A percentile compares a stretch with the other conserved stretches of the same genome.
Evolutionary conservation across 2,888 invertebrate genomes (phyloP).

Genomic region (Caenorhabditis sp.): DNA sequence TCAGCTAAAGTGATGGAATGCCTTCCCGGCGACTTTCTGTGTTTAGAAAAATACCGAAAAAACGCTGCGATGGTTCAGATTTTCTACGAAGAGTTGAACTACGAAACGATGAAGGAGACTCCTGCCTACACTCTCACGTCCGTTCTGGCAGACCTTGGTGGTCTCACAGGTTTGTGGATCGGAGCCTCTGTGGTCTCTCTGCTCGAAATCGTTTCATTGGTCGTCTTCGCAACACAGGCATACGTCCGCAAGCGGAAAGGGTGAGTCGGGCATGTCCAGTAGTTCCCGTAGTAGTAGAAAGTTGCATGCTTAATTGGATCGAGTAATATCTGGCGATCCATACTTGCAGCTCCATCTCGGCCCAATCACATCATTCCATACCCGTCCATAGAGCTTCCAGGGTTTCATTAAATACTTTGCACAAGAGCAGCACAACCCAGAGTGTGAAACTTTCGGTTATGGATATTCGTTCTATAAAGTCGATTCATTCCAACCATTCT

Average conservation of each 20-base stretch:
- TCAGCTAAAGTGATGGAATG: conserved; percentile 83
- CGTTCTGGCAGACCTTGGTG: conserved; percentile 81
- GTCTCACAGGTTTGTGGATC: conserved; percentile 82
- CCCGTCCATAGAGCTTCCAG: conserved; percentile 61
- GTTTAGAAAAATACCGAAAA: conserved; percentile 81
- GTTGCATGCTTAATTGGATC: conserved; percentile 39
- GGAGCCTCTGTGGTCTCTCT: conserved; percentile 81
- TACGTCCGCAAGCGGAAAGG: conserved; percentile 70
- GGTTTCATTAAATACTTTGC: conserved; percentile 57
- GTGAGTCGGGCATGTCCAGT: conserved; percentile 37
- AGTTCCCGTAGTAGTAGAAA: conserved; percentile 2
- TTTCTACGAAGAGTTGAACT: conserved; percentile 83
- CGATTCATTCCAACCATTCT: conserved; percentile 65
- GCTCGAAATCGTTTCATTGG: conserved; percentile 78
- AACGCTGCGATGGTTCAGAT: conserved; percentile 83
- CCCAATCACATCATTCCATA: conserved; percentile 62
- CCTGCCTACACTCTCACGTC: conserved; percentile 79
- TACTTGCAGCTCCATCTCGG: conserved; percentile 58
- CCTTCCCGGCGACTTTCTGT: conserved; percentile 78
- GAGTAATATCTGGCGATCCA: conserved; percentile 7
- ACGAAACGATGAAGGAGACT: conserved; percentile 81
- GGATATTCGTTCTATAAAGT: conserved; percentile 69
- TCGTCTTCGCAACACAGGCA: conserved; percentile 71
- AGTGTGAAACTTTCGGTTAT: conserved; percentile 65
- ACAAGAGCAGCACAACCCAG: conserved; percentile 62